Evolutionary conservation across 2,888 invertebrate genomes (phyloP).

Genomic region (Orchesellides sinensis): DNA sequence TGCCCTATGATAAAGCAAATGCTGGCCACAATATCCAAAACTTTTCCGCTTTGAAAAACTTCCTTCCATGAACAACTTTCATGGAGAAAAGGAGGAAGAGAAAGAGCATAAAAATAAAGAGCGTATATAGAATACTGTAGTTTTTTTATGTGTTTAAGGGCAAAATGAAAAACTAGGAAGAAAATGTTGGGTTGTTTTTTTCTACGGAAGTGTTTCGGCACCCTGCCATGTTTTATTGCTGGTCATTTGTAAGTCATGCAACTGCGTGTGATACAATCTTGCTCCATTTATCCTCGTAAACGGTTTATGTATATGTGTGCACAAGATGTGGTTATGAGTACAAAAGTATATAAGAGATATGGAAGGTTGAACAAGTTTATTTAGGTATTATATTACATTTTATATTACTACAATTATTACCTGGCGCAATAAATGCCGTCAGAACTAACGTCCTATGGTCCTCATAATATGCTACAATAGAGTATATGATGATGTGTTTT

Average conservation of each 20-base stretch:
- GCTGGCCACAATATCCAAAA: too few relatives aligned
- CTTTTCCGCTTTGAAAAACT: neutral
- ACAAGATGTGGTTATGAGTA: neutral
- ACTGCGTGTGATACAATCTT: slow-evolving; percentile 68
- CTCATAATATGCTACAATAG: too few relatives aligned
- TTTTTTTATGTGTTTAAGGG: neutral
- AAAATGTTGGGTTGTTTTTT: slow-evolving; percentile 39
- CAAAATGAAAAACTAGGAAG: neutral
- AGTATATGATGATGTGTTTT: too few relatives aligned
- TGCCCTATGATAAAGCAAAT: too few relatives aligned
- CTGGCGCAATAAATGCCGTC: slow-evolving; percentile 17
- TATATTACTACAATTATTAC: slow-evolving; percentile 34
- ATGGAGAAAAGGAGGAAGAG: neutral
- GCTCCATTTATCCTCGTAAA: slow-evolving; percentile 54
- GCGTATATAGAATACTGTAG: slow-evolving; percentile 3
- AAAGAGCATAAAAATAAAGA: neutral
- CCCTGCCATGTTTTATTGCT: slow-evolving; percentile 72
- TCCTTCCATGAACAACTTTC: slow-evolving; percentile 2
- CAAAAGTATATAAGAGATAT: neutral
- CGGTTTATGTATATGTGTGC: slow-evolving; percentile 9
- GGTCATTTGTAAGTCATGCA: slow-evolving; percentile 74
- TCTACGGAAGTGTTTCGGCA: slow-evolving; percentile 71
- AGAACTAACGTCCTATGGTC: too few relatives aligned
- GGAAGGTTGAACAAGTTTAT: too few relatives aligned
- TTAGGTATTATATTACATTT: slow-evolving; percentile 12